Conservation (phyloP, 23 tunicate genomes). For the Trididemnum miniatum region DNA sequence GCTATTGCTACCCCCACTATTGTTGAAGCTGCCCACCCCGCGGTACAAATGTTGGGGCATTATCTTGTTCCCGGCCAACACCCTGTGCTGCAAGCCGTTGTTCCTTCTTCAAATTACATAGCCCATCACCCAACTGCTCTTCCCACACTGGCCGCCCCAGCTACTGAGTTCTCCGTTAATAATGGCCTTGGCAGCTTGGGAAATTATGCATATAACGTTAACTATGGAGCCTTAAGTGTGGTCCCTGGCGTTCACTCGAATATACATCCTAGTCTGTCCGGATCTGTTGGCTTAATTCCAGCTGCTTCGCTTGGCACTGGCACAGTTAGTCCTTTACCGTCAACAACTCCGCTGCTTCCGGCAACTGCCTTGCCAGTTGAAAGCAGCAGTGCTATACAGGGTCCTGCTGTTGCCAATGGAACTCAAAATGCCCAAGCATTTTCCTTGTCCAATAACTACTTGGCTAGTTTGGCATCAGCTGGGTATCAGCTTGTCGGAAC, state of each 20-base stretch:
- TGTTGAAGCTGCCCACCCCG: constrained; percentile 68
- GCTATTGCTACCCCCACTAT: constrained; percentile 71
- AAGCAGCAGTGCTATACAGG: constrained; percentile 3
- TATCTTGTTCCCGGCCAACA: constrained; percentile 64
- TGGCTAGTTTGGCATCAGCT: constrained; percentile 76
- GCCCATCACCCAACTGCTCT: constrained; percentile 23
- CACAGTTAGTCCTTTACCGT: constrained; percentile 62
- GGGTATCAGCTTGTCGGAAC: constrained; percentile 60
- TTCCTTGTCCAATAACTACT: constrained; percentile 59
- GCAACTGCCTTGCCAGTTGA: constrained; percentile 37
- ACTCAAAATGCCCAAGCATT: constrained; percentile 43
- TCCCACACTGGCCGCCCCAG: constrained; percentile 28
- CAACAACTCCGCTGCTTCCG: constrained; percentile 57
- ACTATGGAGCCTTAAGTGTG: constrained; percentile 44
- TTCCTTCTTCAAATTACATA: constrained; percentile 38
- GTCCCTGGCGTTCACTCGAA: constrained; percentile 47
- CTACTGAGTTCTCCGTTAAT: constrained; percentile 48
- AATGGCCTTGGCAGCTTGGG: constrained; percentile 41
- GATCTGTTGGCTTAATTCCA: constrained; percentile 65
- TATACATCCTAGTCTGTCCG: constrained; percentile 27
- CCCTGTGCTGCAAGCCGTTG: constrained; percentile 42
- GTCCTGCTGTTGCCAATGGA: not conserved
- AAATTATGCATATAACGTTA: constrained; percentile 43
- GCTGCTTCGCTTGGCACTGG: constrained; percentile 56
- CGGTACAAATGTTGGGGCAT: constrained; percentile 72